Evolutionary conservation across 1,140 invertebrate genomes (phyloP), one percentile per base, ranked within the genome.

Genomic region (Drosophila tani): DNA sequence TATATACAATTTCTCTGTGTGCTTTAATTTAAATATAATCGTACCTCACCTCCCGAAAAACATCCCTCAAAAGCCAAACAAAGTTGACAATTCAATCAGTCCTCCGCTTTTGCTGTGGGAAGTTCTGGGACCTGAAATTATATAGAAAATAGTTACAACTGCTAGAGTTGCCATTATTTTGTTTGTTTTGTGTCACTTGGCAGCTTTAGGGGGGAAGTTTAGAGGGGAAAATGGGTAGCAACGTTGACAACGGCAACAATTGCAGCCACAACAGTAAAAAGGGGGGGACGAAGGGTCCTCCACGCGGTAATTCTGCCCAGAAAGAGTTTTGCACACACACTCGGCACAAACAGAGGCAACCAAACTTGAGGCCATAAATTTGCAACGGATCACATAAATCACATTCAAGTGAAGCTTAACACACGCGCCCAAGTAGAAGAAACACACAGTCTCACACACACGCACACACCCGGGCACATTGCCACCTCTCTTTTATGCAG

Each of bases 371-470:
- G 85, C 85, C 74, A 88, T 88, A 88, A 88, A 88, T 88, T 88
- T 85, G 24, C 78, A 85, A 82, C 85, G 85, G 85, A 88, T 88
- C 85, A 88, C 85, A 88, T 88, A 88, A 88, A 88, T 88, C 85
- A 88, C 85, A 90, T 88, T 88, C 85, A 88, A 88, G 85, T 88
- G 85, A 88, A 88, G 85, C 85, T 88, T 88, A 91, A 88, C 85
- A 91, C 85, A 90, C 85, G 85, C 81, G 79, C 81, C 82, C 81
- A 90, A 88, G 81, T 90, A 84, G 85, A 85, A 79, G 83, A 73
- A 75, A 79, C 67, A 67, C 47, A 62, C 43, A 65, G 70, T 75
- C 67, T 59, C 47, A 62, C 43, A 65, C 51, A 60, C 58, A 64
- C 50, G 35, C 32, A 38, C 12, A 55, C 35, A 5, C 53, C 24